Base-by-base conservation (phyloP, 2,888 invertebrate genomes). In the Conchocele bisecta region DNA sequence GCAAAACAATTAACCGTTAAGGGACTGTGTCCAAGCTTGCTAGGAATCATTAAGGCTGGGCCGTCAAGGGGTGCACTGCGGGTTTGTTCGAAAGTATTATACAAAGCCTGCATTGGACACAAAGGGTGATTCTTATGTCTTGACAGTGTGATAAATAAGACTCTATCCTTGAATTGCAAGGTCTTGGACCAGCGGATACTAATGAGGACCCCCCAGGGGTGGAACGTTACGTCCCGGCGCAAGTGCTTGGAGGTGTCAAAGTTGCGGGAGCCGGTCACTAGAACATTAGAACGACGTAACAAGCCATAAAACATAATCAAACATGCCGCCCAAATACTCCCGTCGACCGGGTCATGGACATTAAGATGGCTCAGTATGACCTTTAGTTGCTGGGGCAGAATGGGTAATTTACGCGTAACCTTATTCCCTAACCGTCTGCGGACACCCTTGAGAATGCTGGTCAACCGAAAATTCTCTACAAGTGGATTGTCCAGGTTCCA, bases 121-220 rank as follows among this genome's bases (percentile, higher is more conserved):
- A 66, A 33, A 2, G 11, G 29, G 28, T 66, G 35, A 48, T 26
- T 33, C 22, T 26, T 20, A 29, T 31, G 20, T 22, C 68, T 29
- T 15, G 59, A 46, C 42, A 68, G 26, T 17, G 60, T 60, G 2
- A 68, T 28, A 26, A 56, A 42, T 20, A 68, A 39, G 7, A 50
- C 48, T 44, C 28, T 35, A 28, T 54, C 54, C 53, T 61, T 29
- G 33, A 60, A 68, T 44, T 60, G 68, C n/a, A 29, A 54, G 11
- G 35, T 28, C 41, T 68, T 68, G 29, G 31, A 39, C 60, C 61
- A 60, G n/a, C 59, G 53, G 15, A 68, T 37, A 29, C 39, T 41
- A 17, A 53, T 29, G n/a, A n/a, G 31, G 20, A 58, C 46, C 15
- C 68, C 61, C 68, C 60, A 60, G 11, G 22, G 44, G 31, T 26